Evolutionary conservation across 1,140 invertebrate species (phyloP), one percentile per base, ranked within the genome.

Genomic region (Ceratina japonica): DNA sequence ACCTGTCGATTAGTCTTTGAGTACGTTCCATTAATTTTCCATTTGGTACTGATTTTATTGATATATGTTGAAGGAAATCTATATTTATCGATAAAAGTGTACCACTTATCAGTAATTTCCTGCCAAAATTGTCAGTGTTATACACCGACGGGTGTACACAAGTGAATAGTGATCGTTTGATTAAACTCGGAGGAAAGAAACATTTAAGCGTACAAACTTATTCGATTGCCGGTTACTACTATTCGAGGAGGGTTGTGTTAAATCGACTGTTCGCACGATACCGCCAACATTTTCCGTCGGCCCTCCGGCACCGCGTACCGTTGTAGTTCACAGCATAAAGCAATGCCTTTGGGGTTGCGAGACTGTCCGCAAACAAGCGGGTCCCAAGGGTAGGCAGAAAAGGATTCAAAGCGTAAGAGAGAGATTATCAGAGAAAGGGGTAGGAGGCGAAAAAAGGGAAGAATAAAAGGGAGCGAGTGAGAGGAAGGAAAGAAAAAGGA

Each of bases 301-400:
- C 51, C 10, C 2, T 13, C 4, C 8, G 63, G 63, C 2, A 8
- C 15, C 61, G 2, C 15, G 49, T 44, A 18, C 52, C 52, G 52
- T 56, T 15, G 22, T 12, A 24, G 31, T 20, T 59, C 16, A 1
- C 12, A 16, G 31, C 10, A 63, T 18, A 68, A 27, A 59, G 62
- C 20, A 73, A 37, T 18, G 18, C 65, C 44, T 62, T 12, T 61
- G 62, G 79, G 62, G 72, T 70, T 24, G 65, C 52, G 27, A 73
- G 68, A 44, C 15, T 13, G n/a, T 8, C 13, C 12, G 27, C 18
- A 18, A 12, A 20, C 24, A 15, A 13, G 49, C 66, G 49, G 70
- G 78, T 20, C 59, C 12, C 16, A 49, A 0, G 37, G 54, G 22
- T 15, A 15, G n/a, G 24, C 16, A 7, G 31, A 8, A 18, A 62